Base-by-base conservation (phyloP, 2,797 vertebrate species). In the Huso huso region DNA sequence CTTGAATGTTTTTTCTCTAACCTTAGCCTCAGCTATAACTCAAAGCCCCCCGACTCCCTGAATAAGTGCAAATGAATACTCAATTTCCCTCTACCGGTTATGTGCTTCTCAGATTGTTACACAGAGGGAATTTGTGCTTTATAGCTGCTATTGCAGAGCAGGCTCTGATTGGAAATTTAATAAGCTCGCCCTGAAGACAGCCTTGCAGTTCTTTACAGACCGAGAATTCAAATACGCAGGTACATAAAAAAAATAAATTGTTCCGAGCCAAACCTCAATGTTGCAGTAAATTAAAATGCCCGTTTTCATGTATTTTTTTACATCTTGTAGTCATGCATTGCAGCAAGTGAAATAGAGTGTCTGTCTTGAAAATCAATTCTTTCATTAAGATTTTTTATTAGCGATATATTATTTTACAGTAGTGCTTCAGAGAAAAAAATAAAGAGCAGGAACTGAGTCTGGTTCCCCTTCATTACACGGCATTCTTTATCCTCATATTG, bases 151-250 rank as follows among this genome's bases (percentile, higher is more conserved):
- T 23, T 71, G 76, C 79, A 78, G 80, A 75, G 65, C 71, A 69
- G 79, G 80, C 79, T 76, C 80, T 84, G 84, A 86, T 86, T 86
- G 85, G 81, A 85, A 83, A 85, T 87, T 80, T 85, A 86, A 86
- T 86, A 82, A 85, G 83, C 74, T 79, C 76, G 68, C 74, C 71
- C 70, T 61, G 73, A 74, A 77, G 81, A 81, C 75, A 58, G 49
- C 8, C 63, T 51, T 6, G 48, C 11, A 49, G 48, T 48, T 10
- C 61, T 48, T 37, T 37, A 23, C 15, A 51, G 18, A 37, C n/a
- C 15, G 49, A 48, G 10, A 55, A 62, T 62, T 62, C 61, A 62
- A 62, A 62, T 62, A 37, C 18, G 4, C 7, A 62, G 7, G 61
- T 37, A 9, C 23, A 49, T 37, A 9, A 11, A 57, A 53, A 9